These are phyloP conservation scores for Vidua chalybeata DNA, from an alignment of 2,113 vertebrate species.

Conservation along the genomic window DNA sequence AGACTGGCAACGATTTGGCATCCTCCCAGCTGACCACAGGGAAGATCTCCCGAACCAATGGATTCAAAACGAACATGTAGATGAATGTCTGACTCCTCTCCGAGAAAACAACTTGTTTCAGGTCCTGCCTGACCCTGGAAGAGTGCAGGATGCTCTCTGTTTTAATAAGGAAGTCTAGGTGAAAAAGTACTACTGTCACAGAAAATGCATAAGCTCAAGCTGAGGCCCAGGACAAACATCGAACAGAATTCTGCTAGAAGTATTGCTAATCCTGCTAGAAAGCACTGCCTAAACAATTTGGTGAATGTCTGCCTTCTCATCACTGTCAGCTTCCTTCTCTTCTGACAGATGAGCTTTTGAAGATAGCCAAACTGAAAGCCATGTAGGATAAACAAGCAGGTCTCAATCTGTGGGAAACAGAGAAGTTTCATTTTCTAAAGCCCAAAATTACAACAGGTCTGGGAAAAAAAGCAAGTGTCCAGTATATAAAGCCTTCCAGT, in stretches of 20 bases:
- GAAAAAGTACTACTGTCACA: background rate
- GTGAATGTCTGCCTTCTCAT: constrained; percentile 52
- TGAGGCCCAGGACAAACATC: background rate
- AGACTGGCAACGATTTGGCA: background rate
- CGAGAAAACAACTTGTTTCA: background rate
- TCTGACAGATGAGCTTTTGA: constrained; percentile 57
- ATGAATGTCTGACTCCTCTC: constrained; percentile 1
- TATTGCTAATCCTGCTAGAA: constrained; percentile 16
- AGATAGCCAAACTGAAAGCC: constrained; percentile 58
- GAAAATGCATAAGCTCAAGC: background rate
- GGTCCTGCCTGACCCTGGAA: background rate
- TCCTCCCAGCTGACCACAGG: constrained; percentile 23
- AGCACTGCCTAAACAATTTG: constrained; percentile 27
- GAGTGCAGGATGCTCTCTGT: background rate
- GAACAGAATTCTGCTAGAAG: background rate
- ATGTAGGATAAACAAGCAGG: constrained; percentile 61
- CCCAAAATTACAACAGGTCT: background rate
- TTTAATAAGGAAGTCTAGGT: background rate
- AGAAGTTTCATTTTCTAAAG: constrained; percentile 28
- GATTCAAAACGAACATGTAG: background rate
- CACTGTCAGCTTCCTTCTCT: constrained; percentile 52
- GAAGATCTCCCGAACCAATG: constrained; percentile 30
- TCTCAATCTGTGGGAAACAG: constrained; percentile 23
- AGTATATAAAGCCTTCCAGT: background rate
- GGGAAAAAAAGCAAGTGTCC: constrained; percentile 16